A percentile compares a stretch with the other conserved stretches of the same genome.
Conservation (phyloP, 2,113 vertebrate species). For the Neopipo cinnamomea region DNA sequence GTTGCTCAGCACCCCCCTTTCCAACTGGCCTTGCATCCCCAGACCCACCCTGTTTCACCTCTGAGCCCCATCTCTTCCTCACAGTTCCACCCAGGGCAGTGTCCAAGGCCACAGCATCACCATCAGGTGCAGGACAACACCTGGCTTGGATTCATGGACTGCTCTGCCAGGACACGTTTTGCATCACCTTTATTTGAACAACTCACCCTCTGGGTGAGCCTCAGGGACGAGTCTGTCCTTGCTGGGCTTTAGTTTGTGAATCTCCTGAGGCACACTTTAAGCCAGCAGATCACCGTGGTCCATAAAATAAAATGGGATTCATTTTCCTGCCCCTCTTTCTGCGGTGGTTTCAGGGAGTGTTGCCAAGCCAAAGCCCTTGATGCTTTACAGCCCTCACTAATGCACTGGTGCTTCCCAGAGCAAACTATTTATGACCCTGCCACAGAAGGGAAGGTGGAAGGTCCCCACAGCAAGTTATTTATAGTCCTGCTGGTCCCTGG, state of each 20-base stretch:
- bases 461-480: background rate
- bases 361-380: background rate
- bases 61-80: background rate
- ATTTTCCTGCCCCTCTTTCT: background rate
- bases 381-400: slow-evolving; percentile 6
- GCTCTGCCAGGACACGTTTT: background rate
- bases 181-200: background rate
- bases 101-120: background rate
- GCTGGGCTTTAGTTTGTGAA: background rate
- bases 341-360: background rate
- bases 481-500: background rate
- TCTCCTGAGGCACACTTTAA: background rate
- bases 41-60: background rate
- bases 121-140: background rate
- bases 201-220: background rate
- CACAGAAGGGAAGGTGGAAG: background rate
- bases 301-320: background rate
- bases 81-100: background rate
- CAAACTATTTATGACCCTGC: background rate
- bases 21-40: background rate
- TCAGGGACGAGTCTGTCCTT: background rate
- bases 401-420: slow-evolving; percentile 8
- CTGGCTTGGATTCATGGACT: background rate
- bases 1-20: background rate
- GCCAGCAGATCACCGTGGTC: background rate